Conservation (phyloP, 2,797 vertebrate species). For the Remorina albescens region DNA sequence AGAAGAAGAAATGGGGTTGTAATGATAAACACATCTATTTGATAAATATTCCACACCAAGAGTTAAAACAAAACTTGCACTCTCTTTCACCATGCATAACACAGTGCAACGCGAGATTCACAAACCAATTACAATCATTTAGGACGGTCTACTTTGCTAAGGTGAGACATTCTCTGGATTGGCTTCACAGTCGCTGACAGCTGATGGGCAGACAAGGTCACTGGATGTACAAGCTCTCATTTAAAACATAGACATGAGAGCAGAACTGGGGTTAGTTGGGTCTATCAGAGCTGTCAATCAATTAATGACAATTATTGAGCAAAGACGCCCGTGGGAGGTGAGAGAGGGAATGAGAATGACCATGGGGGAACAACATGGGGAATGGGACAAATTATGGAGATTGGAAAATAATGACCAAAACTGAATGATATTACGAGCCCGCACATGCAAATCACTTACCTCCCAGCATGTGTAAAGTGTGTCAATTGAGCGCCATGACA, state of each 20-base stretch:
- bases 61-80: constrained; percentile 52
- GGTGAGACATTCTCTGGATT: constrained; percentile 79
- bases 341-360: constrained; percentile 91
- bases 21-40: constrained; percentile 9
- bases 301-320: constrained; percentile 99
- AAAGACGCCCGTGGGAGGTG: constrained; percentile 90
- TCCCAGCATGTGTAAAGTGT: constrained; percentile 64
- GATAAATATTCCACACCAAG: constrained; percentile 20
- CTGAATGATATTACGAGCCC: constrained; percentile 82
- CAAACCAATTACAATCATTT: constrained; percentile 79
- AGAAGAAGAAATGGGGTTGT: neutral
- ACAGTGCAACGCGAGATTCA: constrained; percentile 41
- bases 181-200: constrained; percentile 88
- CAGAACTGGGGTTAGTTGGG: constrained; percentile 96
- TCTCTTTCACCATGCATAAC: constrained; percentile 38
- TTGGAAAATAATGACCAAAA: constrained; percentile 87
- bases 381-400: constrained; percentile 88
- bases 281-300: constrained; percentile 99
- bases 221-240: constrained; percentile 98
- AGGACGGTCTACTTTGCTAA: constrained; percentile 71
- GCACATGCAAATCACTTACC: constrained; percentile 82
- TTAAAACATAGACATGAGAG: constrained; percentile 97
- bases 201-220: constrained; percentile 98
- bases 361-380: constrained; percentile 88
- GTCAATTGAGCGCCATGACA: constrained; percentile 63